These are phyloP conservation scores for Cydia splendana DNA, from an alignment of 1,140 invertebrate species.

Conservation along the genomic window DNA sequence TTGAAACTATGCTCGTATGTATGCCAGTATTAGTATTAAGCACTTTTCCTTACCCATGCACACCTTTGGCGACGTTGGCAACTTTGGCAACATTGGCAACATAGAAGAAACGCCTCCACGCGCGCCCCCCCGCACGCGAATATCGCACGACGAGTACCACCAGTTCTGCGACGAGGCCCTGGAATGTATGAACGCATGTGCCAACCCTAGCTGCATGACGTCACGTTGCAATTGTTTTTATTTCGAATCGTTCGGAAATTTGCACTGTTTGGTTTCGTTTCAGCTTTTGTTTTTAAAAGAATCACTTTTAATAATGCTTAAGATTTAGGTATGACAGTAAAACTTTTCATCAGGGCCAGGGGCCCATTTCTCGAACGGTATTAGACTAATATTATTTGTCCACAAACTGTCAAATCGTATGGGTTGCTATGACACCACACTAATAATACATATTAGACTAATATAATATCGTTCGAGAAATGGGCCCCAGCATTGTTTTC, in stretches of 20 bases:
- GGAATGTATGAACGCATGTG: constrained; percentile 83
- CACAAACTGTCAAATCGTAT: too few relatives aligned
- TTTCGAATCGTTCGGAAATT: constrained; percentile 19
- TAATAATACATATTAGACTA: too few relatives aligned
- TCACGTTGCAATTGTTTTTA: constrained; percentile 43
- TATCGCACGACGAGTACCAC: constrained; percentile 87
- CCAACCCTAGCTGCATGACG: constrained; percentile 45
- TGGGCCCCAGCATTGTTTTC: not conserved
- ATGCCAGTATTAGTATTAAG: constrained; percentile 32
- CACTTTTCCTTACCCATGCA: constrained; percentile 41
- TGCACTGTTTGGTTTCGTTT: constrained; percentile 6
- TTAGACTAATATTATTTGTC: too few relatives aligned
- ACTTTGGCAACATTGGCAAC: constrained; percentile 29
- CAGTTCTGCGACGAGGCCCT: constrained; percentile 88
- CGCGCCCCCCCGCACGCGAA: constrained; percentile 75
- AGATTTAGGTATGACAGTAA: not conserved
- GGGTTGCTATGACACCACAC: too few relatives aligned
- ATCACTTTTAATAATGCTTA: not conserved
- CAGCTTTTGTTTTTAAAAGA: constrained; percentile 2
- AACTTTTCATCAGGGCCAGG: not conserved
- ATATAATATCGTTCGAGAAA: too few relatives aligned
- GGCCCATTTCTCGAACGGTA: too few relatives aligned
- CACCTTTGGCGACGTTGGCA: constrained; percentile 41
- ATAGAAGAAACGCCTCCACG: constrained; percentile 62
- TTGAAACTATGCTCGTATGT: not conserved